Base-by-base conservation (phyloP, 2,113 vertebrate genomes). In the Gnathonemus echidnorhynchus region DNA sequence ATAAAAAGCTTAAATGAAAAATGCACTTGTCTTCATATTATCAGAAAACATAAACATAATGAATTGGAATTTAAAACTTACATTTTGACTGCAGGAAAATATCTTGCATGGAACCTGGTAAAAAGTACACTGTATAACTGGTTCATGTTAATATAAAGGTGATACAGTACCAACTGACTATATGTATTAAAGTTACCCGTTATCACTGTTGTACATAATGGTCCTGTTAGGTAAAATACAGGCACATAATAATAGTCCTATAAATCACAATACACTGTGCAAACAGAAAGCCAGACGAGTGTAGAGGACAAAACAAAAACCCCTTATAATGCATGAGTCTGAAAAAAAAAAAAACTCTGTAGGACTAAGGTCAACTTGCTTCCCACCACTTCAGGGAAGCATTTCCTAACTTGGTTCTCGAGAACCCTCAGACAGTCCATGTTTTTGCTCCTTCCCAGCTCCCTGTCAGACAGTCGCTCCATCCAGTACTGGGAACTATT, bases 1-100 rank as follows among this genome's bases (percentile, higher is more conserved):
- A 95, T 95, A 95, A 95, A 95, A 94, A 93, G 93, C 91, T 94
- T 95, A 95, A 95, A 95, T 94, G 93, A 93, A 92, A 94, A 95
- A 94, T 93, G 94, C 94, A 95, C 94, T 95, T 94, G 92, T 95
- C 94, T 95, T 93, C 91, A 19, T 17, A 77, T 35, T 17, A 77
- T 35, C 5, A 35, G 27, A 6, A 77, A 77, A 31, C 31, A 39
- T 31, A 24, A 58, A 53, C 17, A 53, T 53, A 19, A 77, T 17
- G 31, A 35, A 39, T 17, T 39, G 15, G 70, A 31, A 77, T 77
- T 39, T 39, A 39, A 77, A 77, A 13, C 31, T 24, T 77, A 15
- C 27, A 39, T 35, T 19, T 39, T 19, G 58, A 62, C 58, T 62
- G 62, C 62, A 27, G 62, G 62, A 66, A 77, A 39, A 39, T 77